Conservation (phyloP, 2,113 vertebrate species). For the Strix uralensis region DNA sequence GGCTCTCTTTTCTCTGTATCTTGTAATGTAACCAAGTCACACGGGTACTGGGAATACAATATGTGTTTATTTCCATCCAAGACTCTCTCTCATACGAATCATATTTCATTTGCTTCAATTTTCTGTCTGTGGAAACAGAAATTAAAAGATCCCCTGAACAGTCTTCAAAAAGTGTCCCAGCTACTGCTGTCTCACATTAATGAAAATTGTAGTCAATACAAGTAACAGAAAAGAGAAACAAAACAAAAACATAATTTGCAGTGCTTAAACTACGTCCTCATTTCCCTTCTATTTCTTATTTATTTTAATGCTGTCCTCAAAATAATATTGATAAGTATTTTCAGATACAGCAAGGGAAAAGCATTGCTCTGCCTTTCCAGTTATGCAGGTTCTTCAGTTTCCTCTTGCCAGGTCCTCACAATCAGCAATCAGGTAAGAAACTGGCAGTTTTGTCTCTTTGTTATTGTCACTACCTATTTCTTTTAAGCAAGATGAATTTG, state of each 20-base stretch:
- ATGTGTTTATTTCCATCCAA: not conserved
- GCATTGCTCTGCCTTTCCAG: not conserved
- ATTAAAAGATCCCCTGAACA: not conserved
- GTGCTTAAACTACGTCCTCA: not conserved
- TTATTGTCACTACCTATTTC: not conserved
- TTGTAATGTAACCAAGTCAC: not conserved
- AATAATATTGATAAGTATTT: not conserved
- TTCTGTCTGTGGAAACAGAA: not conserved
- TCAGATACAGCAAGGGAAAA: not conserved
- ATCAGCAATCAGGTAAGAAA: not conserved
- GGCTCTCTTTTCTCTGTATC: not conserved
- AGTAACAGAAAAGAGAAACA: not conserved
- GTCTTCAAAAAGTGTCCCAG: not conserved
- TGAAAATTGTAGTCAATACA: not conserved
- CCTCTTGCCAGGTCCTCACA: not conserved
- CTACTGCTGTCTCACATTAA: not conserved
- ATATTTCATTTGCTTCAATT: not conserved
- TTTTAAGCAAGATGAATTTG: not conserved
- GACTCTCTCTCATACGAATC: not conserved
- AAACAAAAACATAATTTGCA: not conserved
- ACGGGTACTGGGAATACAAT: not conserved
- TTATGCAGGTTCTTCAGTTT: not conserved
- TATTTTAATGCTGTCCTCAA: not conserved
- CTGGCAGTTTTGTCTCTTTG: not conserved
- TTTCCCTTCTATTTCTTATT: not conserved